These are phyloP conservation scores for Chrysolina americana DNA, from an alignment of 2,888 invertebrate species.

Conservation along the genomic window DNA sequence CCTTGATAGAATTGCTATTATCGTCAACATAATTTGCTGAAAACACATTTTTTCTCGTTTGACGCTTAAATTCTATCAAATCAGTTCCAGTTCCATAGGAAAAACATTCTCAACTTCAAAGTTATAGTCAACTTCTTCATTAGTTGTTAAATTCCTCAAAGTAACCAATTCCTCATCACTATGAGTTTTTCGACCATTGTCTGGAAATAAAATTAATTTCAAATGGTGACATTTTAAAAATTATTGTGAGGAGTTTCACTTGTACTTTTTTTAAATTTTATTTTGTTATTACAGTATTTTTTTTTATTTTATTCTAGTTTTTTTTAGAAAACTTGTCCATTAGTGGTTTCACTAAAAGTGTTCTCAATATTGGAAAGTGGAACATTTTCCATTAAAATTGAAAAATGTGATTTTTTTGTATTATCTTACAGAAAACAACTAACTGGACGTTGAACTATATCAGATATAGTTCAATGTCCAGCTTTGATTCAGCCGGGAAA, in stretches of 20 bases:
- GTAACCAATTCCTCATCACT: conserved; percentile 6
- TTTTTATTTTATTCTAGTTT: too few species aligned
- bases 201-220: conserved; percentile 1
- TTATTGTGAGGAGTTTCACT: conserved; percentile 3
- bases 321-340: background rate
- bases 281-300: background rate
- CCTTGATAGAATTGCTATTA: conserved; percentile 3
- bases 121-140: conserved; percentile 3
- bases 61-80: conserved; percentile 4
- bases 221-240: background rate
- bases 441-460: background rate
- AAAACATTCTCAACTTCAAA: conserved; percentile 5
- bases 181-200: conserved; percentile 1
- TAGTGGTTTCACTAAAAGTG: background rate
- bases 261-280: background rate
- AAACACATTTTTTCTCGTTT: background rate
- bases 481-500: too few species aligned
- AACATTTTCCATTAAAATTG: too few species aligned
- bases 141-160: background rate
- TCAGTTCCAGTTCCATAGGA: conserved; percentile 7
- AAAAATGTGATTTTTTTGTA: too few species aligned
- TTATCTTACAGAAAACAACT: background rate
- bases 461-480: too few species aligned
- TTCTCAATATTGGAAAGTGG: background rate
- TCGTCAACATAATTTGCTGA: background rate